Percentiles rank a stretch among this genome's conserved stretches.
Evolutionary conservation across 2,888 invertebrate genomes (phyloP).

Genomic region (Caenorhabditis panamensis): DNA sequence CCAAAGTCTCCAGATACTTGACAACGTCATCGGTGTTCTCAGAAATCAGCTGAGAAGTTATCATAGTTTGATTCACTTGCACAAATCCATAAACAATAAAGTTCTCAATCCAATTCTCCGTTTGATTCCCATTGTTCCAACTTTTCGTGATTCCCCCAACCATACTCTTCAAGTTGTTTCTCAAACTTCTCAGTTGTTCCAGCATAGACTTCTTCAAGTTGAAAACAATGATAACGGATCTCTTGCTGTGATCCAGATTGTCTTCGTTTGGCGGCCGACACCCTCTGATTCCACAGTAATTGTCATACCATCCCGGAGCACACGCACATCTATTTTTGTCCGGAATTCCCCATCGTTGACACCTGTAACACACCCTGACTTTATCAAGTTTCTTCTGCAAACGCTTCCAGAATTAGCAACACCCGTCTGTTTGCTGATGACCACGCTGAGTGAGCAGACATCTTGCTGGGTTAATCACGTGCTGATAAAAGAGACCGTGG

Average conservation of each 20-base stretch:
- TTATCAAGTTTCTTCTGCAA: conserved; percentile 1
- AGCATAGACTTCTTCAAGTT: conserved; percentile 52
- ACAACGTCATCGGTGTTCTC: conserved; percentile 19
- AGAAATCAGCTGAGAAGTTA: not conserved
- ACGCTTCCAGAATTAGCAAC: conserved; percentile 9
- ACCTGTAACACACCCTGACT: conserved; percentile 26
- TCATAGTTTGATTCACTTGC: conserved; percentile 4
- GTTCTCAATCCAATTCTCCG: conserved; percentile 37
- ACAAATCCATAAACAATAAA: conserved; percentile 42
- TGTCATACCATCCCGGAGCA: conserved; percentile 64
- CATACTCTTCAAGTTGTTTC: conserved; percentile 17
- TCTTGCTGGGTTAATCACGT: not conserved
- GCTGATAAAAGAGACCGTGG: not conserved
- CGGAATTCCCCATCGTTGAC: conserved; percentile 58
- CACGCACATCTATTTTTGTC: conserved; percentile 59
- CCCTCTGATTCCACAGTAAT: conserved; percentile 59
- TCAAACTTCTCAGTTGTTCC: conserved; percentile 28
- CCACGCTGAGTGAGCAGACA: not conserved
- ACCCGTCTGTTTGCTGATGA: conserved; percentile 8
- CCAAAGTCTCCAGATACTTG: conserved; percentile 2
- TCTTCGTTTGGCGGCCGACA: conserved; percentile 61
- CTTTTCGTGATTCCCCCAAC: conserved; percentile 10
- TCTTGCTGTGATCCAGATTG: conserved; percentile 40
- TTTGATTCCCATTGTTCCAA: conserved; percentile 19
- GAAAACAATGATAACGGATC: conserved; percentile 54